These are phyloP conservation scores for Vespertilio murinus DNA, from an alignment of 2,797 vertebrate genomes.

Conservation along the genomic window DNA sequence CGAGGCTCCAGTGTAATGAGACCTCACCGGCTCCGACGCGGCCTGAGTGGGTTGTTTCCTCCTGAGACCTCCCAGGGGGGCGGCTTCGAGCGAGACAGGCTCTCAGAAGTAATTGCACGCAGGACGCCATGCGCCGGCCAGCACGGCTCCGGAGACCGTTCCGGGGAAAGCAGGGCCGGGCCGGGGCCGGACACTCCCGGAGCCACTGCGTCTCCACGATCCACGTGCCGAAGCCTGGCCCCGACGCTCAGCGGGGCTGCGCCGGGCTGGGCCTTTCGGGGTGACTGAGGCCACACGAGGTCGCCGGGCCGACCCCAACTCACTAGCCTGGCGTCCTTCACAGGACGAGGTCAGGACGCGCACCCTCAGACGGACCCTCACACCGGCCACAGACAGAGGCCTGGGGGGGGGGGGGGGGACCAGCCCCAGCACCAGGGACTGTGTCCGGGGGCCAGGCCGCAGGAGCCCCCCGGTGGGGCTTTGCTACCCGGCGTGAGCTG, in stretches of 20 bases:
- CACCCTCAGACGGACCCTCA: accelerated
- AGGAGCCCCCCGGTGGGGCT: accelerated
- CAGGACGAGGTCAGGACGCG: background rate
- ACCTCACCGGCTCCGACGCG: too few species aligned
- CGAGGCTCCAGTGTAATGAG: too few species aligned
- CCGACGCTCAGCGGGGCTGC: background rate
- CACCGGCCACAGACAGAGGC: background rate
- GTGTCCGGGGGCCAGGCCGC: background rate
- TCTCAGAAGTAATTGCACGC: background rate
- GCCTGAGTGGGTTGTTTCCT: background rate
- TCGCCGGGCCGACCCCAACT: background rate
- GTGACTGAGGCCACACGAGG: background rate
- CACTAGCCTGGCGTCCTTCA: too few species aligned
- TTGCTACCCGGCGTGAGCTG: accelerated
- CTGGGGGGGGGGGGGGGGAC: too few species aligned
- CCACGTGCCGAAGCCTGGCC: accelerated
- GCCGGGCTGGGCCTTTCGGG: background rate
- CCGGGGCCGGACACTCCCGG: accelerated
- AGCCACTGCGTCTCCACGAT: accelerated
- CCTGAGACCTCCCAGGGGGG: constrained; percentile 3
- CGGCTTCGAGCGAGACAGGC: background rate
- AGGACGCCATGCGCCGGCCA: background rate
- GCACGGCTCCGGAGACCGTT: accelerated
- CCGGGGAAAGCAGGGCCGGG: background rate
- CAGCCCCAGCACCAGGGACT: accelerated